Evolutionary conservation across 1,140 invertebrate species (phyloP), one percentile per base, ranked within the genome.

Genomic region (Drosophila nigromelanica): DNA sequence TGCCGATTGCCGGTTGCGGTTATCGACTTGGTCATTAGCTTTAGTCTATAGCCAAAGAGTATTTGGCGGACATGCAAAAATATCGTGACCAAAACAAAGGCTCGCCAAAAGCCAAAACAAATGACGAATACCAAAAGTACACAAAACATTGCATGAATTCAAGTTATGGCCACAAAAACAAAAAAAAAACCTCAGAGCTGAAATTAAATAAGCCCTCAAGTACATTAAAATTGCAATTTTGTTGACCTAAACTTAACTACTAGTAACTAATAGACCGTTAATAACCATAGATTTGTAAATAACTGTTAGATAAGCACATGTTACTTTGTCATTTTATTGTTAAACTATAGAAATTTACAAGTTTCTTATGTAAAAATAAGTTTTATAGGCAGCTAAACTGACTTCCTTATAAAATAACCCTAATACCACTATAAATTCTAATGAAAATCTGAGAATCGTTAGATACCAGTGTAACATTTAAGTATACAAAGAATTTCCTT

Each of bases 81-180:
- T 66, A 67, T 55, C 55, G 70, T 73, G 70, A 60, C 70, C 48
- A 68, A 72, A 71, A 71, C 68, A 71, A 71, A 71, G 52, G 64
- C 37, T 4, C 42, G 10, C 50, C 55, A 55, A 24, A 6, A 63
- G 5, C 33, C 45, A 18, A 58, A 66, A 43, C 62, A 51, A 67
- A 67, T 68, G 63, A 73, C 70, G 70, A 67, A 73, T 73, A 45
- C 63, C 27, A 27, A 69, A 58, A 39, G 58, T 21, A 58, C 30
- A 58, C 4, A 58, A 40, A 43, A 37, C 30, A 59, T 67, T 72
- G 69, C 69, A 72, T 72, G 62, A 67, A 40, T 48, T 58, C 42
- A 40, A 59, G 48, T 58, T 64, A 73, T 42, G 43, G 62, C 68
- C 40, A 14, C 42, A 64, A 14, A 40, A 55, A 71, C 68, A 33